These are phyloP conservation scores for Streptopelia turtur DNA, from an alignment of 2,797 vertebrate species.

Conservation along the genomic window DNA sequence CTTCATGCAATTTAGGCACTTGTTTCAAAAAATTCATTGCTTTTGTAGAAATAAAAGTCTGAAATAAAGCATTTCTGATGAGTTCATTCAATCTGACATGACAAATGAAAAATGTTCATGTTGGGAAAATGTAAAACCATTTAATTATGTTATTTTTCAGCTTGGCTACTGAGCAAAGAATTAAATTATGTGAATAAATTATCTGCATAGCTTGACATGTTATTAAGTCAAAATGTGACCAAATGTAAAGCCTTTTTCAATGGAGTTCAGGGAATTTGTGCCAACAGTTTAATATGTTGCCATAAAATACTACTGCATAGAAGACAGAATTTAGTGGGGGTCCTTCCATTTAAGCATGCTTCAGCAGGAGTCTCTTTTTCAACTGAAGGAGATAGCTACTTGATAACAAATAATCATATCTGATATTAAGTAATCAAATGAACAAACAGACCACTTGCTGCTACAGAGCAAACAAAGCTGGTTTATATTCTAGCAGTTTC, in stretches of 20 bases:
- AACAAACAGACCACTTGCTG: not conserved
- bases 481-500: not conserved
- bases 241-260: not conserved
- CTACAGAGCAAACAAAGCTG: not conserved
- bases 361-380: not conserved
- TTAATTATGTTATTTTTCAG: not conserved
- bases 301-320: not conserved
- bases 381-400: not conserved
- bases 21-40: not conserved
- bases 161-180: not conserved
- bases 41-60: not conserved
- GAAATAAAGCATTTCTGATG: not conserved
- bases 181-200: not conserved
- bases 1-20: not conserved
- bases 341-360: not conserved
- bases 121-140: not conserved
- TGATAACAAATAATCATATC: not conserved
- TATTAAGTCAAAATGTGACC: not conserved
- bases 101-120: not conserved
- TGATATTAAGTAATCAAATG: not conserved
- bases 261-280: accelerated
- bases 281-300: not conserved
- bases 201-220: not conserved
- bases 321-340: not conserved
- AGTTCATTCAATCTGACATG: not conserved